Evolutionary conservation across 2,888 invertebrate species (phyloP), one percentile per base, ranked within the genome.

Genomic region (Siphonodentalium dalli): DNA sequence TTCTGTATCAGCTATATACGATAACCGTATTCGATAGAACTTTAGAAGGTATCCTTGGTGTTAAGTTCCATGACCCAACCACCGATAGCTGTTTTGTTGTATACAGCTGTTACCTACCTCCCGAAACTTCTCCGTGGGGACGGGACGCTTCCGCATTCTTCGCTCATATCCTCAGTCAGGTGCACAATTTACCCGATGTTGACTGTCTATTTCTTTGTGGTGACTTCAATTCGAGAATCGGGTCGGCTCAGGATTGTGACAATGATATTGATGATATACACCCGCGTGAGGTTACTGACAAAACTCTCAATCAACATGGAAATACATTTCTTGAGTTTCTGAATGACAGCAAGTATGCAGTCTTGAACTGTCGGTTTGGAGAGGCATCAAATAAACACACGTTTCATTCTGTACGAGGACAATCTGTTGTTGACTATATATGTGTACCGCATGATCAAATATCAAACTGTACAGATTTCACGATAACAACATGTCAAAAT

Each of bases 371-470:
- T n/a, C 15, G 39, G 15, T n/a, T 38, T 7, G 20, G 15, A 3
- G 13, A 21, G 6, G 13, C n/a, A 8, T 20, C 7, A 20, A 26
- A 38, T n/a, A 38, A 38, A 24, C 26, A 18, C 21, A 38, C 39
- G n/a, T 38, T 38, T 20, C 15, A 24, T 20, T 26, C 21, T 20
- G 26, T 11, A n/a, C 39, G 39, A 24, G 39, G 39, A 24, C 21
- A 20, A 38, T 38, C 39, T n/a, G 39, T 38, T n/a, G 39, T 38
- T n/a, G 39, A 38, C 26, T 38, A 20, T 11, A 38, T 38, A 7
- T 38, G 39, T 38, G 39, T 21, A n/a, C 23, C 39, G 2, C 39
- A 38, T 2, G 39, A 38, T 11, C 23, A 24, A 5, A n/a, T 38
- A 6, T n/a, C 21, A 6, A 38, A 18, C n/a, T 38, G 39, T 38